Base-by-base conservation (phyloP, 2,113 vertebrate species). In the Gracilinanus agilis region DNA sequence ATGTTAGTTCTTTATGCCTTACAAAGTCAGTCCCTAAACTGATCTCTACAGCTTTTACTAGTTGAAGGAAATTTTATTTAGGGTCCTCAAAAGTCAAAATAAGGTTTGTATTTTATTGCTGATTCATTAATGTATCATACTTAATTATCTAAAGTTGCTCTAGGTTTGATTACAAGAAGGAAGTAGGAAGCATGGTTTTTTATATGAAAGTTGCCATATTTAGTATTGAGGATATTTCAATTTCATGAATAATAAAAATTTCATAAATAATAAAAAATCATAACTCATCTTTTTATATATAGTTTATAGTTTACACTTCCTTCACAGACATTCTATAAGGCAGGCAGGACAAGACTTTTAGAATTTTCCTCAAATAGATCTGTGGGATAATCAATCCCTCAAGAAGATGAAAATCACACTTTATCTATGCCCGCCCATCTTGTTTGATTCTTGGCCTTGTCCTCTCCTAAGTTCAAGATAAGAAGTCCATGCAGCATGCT, bases 111-210 rank as follows among this genome's bases (percentile, higher is more conserved):
- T 96, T 95, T 95, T 49, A 40, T 11, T 49, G 55, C 27, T 29
- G 44, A 92, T 44, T 91, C 93, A 90, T 49, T 89, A 90, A 55
- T 53, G 53, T 55, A 95, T 2, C 5, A 49, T 49, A 88, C 90
- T 88, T 90, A 54, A 89, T 95, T 96, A 94, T 95, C 94, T 96
- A 95, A 95, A 90, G 55, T 93, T 94, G 92, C 90, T 90, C 90
- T 49, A 89, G 61, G 34, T 89, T 89, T 53, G 8, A 89, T 53
- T 27, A 89, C 25, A 89, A 89, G 40, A 53, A 89, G 24, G 24
- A 44, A 89, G 8, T 25, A 24, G 88, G n/a, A 75, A 75, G 4
- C 88, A 89, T 89, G 88, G 3, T 44, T 89, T 44, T 53, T 24
- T 44, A 90, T 53, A 29, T 90, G 89, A 21, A 44, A 83, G 67